These are phyloP conservation scores for Pseudorasbora parva DNA, from an alignment of 2,113 vertebrate species.

Conservation along the genomic window DNA sequence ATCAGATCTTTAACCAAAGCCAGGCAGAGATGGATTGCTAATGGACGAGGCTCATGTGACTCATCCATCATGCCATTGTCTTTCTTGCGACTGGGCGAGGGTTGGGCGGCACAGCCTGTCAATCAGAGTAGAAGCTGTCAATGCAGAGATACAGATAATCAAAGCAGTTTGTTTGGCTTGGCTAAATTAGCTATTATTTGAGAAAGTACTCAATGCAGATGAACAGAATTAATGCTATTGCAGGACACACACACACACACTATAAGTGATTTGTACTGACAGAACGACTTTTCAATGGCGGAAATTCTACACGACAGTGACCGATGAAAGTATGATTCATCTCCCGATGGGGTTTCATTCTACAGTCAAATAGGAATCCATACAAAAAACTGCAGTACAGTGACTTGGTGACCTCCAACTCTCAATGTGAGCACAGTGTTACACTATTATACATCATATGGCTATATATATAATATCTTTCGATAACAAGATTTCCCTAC, in stretches of 20 bases:
- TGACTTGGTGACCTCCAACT: background rate
- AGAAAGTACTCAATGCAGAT: constrained; percentile 26
- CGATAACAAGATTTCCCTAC: background rate
- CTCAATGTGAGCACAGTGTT: background rate
- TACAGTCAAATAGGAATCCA: too few relatives aligned
- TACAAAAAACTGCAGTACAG: background rate
- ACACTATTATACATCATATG: background rate
- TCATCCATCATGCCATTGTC: constrained; percentile 37
- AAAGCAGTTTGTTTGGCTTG: constrained; percentile 5
- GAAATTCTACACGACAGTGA: background rate
- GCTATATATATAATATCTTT: too few relatives aligned
- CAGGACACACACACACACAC: background rate
- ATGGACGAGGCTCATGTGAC: background rate
- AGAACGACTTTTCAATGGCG: background rate
- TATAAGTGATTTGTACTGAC: background rate
- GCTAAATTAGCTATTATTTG: constrained; percentile 3
- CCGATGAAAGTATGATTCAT: background rate
- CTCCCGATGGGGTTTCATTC: background rate
- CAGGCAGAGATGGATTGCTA: constrained; percentile 36
- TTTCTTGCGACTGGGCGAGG: constrained; percentile 5
- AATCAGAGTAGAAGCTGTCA: constrained; percentile 8
- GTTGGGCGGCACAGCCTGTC: background rate
- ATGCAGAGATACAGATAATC: background rate
- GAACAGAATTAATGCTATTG: background rate
- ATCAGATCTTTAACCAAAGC: constrained; percentile 26